A percentile compares a stretch with the other conserved stretches of the same genome.
Evolutionary conservation across 1,140 invertebrate species (phyloP).

Genomic region (Drosophila tani): DNA sequence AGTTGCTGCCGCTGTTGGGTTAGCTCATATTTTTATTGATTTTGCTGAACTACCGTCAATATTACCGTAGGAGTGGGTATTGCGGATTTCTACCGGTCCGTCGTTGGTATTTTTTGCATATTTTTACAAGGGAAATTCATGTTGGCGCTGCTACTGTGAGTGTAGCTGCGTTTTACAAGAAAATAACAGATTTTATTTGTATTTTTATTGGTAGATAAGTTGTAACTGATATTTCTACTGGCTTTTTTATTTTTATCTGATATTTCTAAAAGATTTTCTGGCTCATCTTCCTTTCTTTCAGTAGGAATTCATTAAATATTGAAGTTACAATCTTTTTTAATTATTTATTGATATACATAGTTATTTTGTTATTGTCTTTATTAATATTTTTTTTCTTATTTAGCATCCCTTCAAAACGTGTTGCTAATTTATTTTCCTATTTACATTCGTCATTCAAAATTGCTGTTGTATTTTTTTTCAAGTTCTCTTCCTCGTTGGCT

Average conservation of each 20-base stretch:
- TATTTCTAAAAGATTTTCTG: background rate
- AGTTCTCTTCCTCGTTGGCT: constrained; percentile 37
- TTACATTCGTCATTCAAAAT: background rate
- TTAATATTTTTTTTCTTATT: too few species aligned
- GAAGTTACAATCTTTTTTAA: background rate
- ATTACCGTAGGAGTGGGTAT: constrained; percentile 34
- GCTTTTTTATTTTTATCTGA: too few species aligned
- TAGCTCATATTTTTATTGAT: constrained; percentile 25
- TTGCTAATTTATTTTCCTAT: background rate
- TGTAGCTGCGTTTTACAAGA: background rate
- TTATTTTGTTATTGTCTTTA: too few species aligned
- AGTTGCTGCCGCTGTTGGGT: constrained; percentile 20
- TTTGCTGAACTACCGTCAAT: constrained; percentile 47
- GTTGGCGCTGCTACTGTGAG: background rate
- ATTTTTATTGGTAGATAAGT: background rate
- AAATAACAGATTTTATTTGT: constrained; percentile 1
- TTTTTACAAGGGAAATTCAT: constrained; percentile 12
- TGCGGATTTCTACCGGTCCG: constrained; percentile 7
- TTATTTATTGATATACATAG: too few species aligned
- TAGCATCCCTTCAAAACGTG: background rate
- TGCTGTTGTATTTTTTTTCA: background rate
- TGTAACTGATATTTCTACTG: too few species aligned
- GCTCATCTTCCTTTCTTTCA: too few species aligned
- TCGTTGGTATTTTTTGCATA: background rate
- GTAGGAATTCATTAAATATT: too few species aligned